Evolutionary conservation across 2,113 vertebrate species (phyloP), one percentile per base, ranked within the genome.

Genomic region (Melanostigma gelatinosum): DNA sequence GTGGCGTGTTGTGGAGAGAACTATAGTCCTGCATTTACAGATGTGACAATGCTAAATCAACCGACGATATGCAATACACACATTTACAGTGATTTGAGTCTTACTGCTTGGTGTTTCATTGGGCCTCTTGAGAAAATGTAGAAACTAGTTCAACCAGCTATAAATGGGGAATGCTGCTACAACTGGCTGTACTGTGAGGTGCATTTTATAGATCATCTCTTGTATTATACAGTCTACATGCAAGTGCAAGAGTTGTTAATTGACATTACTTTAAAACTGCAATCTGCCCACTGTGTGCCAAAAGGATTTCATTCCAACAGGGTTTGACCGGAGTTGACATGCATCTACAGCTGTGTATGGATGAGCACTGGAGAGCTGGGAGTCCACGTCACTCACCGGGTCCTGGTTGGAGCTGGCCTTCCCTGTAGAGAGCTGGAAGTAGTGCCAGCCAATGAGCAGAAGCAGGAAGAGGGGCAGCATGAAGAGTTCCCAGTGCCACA

Each of bases 401-500:
- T 98, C 97, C 82, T 96, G 96, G 82, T 93, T 77, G 79, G 86
- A 92, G 90, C 72, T 94, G 81, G 86, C 85, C 89, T 94, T 97
- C 83, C 96, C 96, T 0, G 92, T 89, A 0, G 54, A 63, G 78
- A 96, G 80, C 18, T 95, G 95, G 85, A 96, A 95, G 94, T 97
- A 97, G 88, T 97, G 97, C 95, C 97, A 98, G 3, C 94, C 85
- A 55, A 99, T 94, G 66, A 99, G 95, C 75, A 98, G 88, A 63
- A 99, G 82, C 57, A 99, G 90, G 69, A 96, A 96, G 89, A 99
- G 93, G 3, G 98, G 98, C 84, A 99, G 87, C 97, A 99, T 99
- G 93, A 98, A 99, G 70, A 97, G 94, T 65, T 99, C 98, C 88
- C 97, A 96, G 8, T 96, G 92, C 97, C 97, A 99, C 77, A 99